Conservation (phyloP, 2,113 vertebrate species). For the Illadopsis cleaveri region DNA sequence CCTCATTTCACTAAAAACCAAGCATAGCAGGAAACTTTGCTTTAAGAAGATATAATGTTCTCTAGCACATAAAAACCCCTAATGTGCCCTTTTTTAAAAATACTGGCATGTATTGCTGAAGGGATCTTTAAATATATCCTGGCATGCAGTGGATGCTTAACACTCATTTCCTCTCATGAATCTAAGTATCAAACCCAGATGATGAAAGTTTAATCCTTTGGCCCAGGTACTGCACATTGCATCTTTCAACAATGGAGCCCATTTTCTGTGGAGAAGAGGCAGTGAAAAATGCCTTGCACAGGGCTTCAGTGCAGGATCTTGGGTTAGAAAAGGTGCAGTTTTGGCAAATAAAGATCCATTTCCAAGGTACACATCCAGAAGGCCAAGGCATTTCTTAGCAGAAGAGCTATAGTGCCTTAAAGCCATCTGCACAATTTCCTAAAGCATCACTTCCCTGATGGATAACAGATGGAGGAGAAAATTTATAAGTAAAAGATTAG, state of each 20-base stretch:
- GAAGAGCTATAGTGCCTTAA: neutral
- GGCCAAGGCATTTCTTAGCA: neutral
- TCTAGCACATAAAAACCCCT: neutral
- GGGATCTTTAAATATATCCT: slow-evolving; percentile 36
- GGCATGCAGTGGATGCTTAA: slow-evolving; percentile 35
- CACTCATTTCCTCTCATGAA: slow-evolving; percentile 37
- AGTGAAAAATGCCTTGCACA: neutral
- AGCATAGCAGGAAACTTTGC: neutral
- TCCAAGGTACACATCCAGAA: slow-evolving; percentile 2
- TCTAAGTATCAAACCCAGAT: slow-evolving; percentile 39
- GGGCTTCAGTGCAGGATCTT: neutral
- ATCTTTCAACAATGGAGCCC: slow-evolving; percentile 15
- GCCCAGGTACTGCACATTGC: slow-evolving; percentile 20
- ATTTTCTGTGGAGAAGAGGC: neutral
- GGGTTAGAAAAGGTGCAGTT: neutral
- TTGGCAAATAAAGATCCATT: neutral
- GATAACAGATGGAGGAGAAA: slow-evolving; percentile 60
- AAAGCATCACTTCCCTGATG: slow-evolving; percentile 51
- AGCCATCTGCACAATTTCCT: slow-evolving; percentile 51
- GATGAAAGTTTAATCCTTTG: slow-evolving; percentile 62
- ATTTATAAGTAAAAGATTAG: slow-evolving; percentile 63
- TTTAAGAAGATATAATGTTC: neutral
- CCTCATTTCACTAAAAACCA: neutral
- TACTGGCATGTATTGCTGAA: neutral
- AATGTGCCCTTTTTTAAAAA: slow-evolving; percentile 1